These are phyloP conservation scores for Torymus texanus DNA, from an alignment of 2,888 invertebrate species.

Conservation along the genomic window DNA sequence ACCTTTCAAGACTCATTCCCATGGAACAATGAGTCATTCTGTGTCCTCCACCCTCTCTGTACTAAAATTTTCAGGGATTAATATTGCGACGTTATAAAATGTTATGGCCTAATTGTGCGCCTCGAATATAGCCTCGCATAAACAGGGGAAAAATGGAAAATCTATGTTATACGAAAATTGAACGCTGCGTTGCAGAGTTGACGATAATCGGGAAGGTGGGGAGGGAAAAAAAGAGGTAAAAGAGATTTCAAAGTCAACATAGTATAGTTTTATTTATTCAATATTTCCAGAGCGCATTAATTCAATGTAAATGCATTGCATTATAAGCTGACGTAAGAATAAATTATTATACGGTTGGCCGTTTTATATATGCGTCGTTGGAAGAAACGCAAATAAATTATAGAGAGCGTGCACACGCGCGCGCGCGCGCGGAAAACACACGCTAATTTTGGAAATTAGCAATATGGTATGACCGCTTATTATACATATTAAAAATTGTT, in stretches of 20 bases:
- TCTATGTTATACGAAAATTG: not conserved
- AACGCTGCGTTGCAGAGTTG: not conserved
- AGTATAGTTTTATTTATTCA: too few relatives aligned
- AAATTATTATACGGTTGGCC: not conserved
- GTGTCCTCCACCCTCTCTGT: not conserved
- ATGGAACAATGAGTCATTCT: conserved; percentile 41
- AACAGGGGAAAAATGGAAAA: too few relatives aligned
- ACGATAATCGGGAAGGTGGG: too few relatives aligned
- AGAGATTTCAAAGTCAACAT: too few relatives aligned
- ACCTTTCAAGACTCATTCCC: conserved; percentile 50
- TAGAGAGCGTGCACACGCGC: too few relatives aligned
- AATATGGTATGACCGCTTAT: too few relatives aligned
- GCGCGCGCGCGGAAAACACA: too few relatives aligned
- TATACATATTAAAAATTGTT: too few relatives aligned
- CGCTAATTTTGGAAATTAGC: too few relatives aligned
- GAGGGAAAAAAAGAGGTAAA: too few relatives aligned
- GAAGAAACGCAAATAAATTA: too few relatives aligned
- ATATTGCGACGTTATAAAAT: conserved; percentile 31
- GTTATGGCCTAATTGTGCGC: not conserved
- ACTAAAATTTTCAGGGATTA: conserved; percentile 37
- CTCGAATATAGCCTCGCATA: too few relatives aligned
- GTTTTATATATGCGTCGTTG: not conserved
- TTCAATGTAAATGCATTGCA: conserved; percentile 4
- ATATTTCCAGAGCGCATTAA: not conserved
- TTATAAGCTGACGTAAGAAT: not conserved